Conservation (phyloP, 2,113 vertebrate genomes). For the Onychorhynchus coronatus region DNA sequence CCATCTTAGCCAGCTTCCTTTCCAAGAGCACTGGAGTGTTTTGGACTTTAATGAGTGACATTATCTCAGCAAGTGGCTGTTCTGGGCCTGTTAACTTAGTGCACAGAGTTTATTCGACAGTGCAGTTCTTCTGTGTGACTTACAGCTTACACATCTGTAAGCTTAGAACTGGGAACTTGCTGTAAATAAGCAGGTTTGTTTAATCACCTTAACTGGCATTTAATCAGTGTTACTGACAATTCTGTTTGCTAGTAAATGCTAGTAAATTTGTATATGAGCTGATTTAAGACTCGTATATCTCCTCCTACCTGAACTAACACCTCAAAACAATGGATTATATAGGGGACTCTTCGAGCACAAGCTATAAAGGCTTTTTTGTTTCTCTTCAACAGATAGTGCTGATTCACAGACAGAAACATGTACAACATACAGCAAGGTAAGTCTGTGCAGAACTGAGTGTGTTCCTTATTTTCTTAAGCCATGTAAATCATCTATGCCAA, state of each 20-base stretch:
- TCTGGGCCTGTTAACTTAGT: background rate
- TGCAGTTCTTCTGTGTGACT: background rate
- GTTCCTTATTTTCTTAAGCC: background rate
- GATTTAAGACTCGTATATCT: background rate
- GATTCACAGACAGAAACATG: slow-evolving; percentile 88
- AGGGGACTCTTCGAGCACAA: background rate
- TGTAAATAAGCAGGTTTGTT: background rate
- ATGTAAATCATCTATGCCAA: background rate
- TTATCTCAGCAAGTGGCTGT: background rate
- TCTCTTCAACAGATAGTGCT: slow-evolving; percentile 76
- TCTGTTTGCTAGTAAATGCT: background rate
- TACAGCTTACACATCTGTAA: background rate
- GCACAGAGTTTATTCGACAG: background rate
- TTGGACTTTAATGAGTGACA: background rate
- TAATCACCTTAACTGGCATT: background rate
- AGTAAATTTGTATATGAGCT: background rate
- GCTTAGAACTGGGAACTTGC: background rate
- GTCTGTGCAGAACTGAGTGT: background rate
- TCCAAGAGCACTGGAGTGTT: background rate
- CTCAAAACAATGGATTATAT: background rate
- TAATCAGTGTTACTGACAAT: background rate
- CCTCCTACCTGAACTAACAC: background rate
- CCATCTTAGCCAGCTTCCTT: background rate
- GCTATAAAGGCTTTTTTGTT: background rate
- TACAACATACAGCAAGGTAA: slow-evolving; percentile 94